Conservation (phyloP, 2,888 invertebrate species). For the Ectemnius cavifrons region DNA sequence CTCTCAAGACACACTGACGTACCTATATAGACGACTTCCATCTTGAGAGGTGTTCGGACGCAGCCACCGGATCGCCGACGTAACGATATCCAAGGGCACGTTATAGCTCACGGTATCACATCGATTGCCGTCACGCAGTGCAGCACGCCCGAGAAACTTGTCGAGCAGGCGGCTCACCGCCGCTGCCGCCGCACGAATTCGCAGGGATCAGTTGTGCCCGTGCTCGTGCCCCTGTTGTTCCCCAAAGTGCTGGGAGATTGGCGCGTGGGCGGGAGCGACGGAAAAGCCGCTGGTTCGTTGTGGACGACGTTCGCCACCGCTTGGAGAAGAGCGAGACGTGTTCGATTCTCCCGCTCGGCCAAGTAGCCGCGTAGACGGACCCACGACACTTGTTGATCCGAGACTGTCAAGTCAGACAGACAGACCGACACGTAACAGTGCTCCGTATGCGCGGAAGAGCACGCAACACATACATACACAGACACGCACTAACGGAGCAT, state of each 20-base stretch:
- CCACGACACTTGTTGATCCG: slow-evolving; percentile 66
- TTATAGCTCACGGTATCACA: slow-evolving; percentile 44
- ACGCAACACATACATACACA: background rate
- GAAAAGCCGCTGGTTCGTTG: no score
- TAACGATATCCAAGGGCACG: slow-evolving; percentile 61
- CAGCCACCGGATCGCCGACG: slow-evolving; percentile 58
- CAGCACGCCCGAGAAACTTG: background rate
- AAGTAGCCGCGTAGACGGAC: background rate
- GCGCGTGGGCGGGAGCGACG: no score
- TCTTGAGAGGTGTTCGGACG: slow-evolving; percentile 68
- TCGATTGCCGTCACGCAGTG: slow-evolving; percentile 24
- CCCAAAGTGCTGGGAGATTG: no score
- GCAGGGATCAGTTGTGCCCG: background rate
- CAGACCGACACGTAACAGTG: slow-evolving; percentile 17
- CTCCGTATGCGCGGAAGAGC: slow-evolving; percentile 30
- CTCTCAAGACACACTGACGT: slow-evolving; percentile 47
- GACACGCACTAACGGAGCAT: slow-evolving; percentile 16
- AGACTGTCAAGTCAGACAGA: slow-evolving; percentile 53
- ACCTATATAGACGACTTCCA: slow-evolving; percentile 77
- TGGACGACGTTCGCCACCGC: background rate
- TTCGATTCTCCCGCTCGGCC: background rate
- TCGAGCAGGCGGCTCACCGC: background rate
- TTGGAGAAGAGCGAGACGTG: no score
- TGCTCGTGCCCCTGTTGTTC: no score
- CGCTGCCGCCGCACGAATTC: slow-evolving; percentile 5